Evolutionary conservation across 1,140 invertebrate genomes (phyloP).

Genomic region (Drosophila kurseongensis): DNA sequence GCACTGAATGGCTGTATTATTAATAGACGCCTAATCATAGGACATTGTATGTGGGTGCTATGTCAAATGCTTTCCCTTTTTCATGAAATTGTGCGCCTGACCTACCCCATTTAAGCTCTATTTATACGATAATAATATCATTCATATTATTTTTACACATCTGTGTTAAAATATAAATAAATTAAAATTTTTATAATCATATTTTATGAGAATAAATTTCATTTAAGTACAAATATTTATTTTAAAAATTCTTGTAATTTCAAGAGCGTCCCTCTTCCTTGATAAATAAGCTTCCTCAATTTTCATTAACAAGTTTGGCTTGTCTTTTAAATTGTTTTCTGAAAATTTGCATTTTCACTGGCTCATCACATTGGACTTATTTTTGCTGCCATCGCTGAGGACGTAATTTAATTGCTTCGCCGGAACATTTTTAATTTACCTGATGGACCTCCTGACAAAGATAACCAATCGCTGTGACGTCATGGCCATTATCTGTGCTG

Average conservation of each 20-base stretch:
- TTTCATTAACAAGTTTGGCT: slow-evolving; percentile 6
- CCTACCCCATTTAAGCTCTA: neutral
- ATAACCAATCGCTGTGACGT: slow-evolving; percentile 15
- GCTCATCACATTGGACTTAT: slow-evolving; percentile 35
- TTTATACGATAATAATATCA: neutral
- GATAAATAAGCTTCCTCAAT: neutral
- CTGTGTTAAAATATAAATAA: no score
- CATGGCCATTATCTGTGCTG: slow-evolving; percentile 8
- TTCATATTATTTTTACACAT: no score
- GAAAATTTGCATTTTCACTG: slow-evolving; percentile 51
- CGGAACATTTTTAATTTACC: slow-evolving; percentile 52
- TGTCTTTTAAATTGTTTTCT: slow-evolving; percentile 28
- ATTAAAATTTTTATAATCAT: no score
- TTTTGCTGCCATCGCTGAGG: neutral
- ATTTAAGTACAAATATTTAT: no score
- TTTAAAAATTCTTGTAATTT: no score
- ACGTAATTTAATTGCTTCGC: slow-evolving; percentile 46
- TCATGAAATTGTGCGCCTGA: neutral
- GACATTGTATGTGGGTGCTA: neutral
- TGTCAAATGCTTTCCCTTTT: neutral
- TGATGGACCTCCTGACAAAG: slow-evolving; percentile 36
- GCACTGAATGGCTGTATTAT: slow-evolving; percentile 14
- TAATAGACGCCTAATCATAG: slow-evolving; percentile 24
- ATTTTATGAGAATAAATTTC: no score
- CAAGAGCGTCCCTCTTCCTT: no score